Percentiles rank a stretch among this genome's conserved stretches.
Evolutionary conservation across 2,888 invertebrate species (phyloP).

Genomic region (Belgica antarctica): DNA sequence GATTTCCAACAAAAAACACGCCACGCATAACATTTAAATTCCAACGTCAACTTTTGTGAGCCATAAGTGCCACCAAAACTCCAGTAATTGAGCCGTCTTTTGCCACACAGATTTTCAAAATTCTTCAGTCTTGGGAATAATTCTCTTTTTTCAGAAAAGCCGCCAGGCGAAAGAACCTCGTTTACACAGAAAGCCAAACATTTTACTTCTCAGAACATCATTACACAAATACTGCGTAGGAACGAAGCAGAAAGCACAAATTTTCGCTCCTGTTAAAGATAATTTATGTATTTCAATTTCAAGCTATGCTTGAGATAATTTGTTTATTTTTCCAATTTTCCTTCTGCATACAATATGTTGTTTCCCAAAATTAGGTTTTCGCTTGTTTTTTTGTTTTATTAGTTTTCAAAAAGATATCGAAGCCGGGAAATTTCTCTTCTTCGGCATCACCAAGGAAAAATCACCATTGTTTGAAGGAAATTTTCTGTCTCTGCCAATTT

Average conservation of each 20-base stretch:
- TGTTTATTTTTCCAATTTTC: conserved; percentile 44
- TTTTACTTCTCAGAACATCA: too few relatives aligned
- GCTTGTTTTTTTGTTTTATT: neutral
- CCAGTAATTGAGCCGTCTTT: too few relatives aligned
- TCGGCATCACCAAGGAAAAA: neutral
- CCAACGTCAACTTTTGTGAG: too few relatives aligned
- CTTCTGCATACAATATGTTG: conserved; percentile 14
- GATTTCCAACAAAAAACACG: too few relatives aligned
- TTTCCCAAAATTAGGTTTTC: conserved; percentile 1
- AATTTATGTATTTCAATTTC: conserved; percentile 43
- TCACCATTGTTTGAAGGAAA: neutral
- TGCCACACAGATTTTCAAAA: too few relatives aligned
- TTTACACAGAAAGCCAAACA: too few relatives aligned
- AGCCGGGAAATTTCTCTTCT: neutral
- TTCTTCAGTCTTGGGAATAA: too few relatives aligned
- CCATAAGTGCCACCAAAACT: too few relatives aligned
- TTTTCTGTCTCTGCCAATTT: neutral
- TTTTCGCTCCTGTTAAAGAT: conserved; percentile 13
- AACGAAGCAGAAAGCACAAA: neutral
- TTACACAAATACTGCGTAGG: neutral
- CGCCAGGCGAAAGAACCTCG: too few relatives aligned
- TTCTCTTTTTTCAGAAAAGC: too few relatives aligned
- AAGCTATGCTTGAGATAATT: conserved; percentile 31
- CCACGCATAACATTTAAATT: too few relatives aligned
- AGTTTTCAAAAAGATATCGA: neutral